Evolutionary conservation across 2,113 vertebrate species (phyloP).

Genomic region (Pimephales promelas): DNA sequence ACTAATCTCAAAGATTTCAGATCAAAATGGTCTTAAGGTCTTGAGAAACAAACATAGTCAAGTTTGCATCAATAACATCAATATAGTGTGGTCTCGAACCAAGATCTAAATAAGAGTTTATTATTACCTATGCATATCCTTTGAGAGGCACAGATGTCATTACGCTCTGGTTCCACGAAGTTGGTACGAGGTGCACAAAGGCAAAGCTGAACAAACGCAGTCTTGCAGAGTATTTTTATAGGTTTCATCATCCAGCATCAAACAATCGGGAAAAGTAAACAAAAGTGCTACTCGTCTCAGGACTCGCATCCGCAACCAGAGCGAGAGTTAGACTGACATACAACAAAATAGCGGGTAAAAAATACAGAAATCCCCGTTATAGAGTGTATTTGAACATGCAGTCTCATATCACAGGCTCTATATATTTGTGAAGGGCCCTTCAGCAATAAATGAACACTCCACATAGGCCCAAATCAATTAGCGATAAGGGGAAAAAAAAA

Average conservation of each 20-base stretch:
- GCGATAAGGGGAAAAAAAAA: not conserved
- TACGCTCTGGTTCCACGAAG: constrained; percentile 64
- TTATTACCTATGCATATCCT: constrained; percentile 62
- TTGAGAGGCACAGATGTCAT: constrained; percentile 55
- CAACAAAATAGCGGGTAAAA: constrained; percentile 2
- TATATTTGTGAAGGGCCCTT: constrained; percentile 39
- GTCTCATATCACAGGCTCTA: not conserved
- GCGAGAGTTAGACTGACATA: constrained; percentile 20
- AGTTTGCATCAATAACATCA: constrained; percentile 43
- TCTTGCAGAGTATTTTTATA: constrained; percentile 75
- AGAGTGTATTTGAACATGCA: not conserved
- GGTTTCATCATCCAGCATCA: constrained; percentile 78
- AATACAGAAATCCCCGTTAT: not conserved
- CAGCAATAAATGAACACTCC: constrained; percentile 35
- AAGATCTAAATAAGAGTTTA: constrained; percentile 58
- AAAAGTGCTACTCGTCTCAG: constrained; percentile 66
- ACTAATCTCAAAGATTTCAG: not conserved
- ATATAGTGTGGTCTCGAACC: constrained; percentile 15
- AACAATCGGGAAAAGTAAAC: constrained; percentile 71
- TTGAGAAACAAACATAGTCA: not conserved
- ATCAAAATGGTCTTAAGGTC: not conserved
- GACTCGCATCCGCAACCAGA: constrained; percentile 63
- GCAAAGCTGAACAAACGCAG: constrained; percentile 66
- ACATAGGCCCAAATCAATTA: constrained; percentile 51
- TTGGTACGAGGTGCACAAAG: constrained; percentile 56